phyloP scores from a whole-genome alignment of 1,140 invertebrate genomes.

The Calliphora vicina region DNA sequence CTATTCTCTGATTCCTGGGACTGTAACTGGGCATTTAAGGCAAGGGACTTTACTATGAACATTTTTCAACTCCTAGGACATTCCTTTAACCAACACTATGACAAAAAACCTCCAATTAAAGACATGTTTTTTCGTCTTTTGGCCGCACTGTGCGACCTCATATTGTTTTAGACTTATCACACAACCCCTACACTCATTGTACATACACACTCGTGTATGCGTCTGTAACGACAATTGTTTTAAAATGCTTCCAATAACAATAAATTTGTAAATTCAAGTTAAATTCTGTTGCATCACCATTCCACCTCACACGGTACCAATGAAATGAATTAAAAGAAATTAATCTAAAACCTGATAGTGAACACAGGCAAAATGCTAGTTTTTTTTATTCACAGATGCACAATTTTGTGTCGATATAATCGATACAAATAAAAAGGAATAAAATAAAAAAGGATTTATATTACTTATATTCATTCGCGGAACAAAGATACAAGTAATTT shows the following conservation, averaged over 20 bases:
- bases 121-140: too few species aligned
- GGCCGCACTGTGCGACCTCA: too few species aligned
- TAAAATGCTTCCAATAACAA: neutral
- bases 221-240: neutral
- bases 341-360: neutral
- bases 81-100: too few species aligned
- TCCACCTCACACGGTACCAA: neutral
- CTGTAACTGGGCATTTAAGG: too few species aligned
- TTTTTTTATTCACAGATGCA: neutral
- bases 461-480: neutral
- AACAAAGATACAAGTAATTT: neutral
- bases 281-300: neutral
- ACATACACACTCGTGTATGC: neutral
- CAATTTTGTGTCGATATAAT: neutral
- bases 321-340: neutral
- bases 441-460: neutral
- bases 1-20: too few species aligned
- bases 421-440: neutral
- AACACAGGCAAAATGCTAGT: neutral
- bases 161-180: too few species aligned
- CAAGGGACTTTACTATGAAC: too few species aligned
- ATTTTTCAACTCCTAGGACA: too few species aligned
- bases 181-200: neutral
- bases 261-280: neutral
- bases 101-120: too few species aligned